phyloP scores from a whole-genome alignment of 1,140 invertebrate genomes.

The Battus philenor region DNA sequence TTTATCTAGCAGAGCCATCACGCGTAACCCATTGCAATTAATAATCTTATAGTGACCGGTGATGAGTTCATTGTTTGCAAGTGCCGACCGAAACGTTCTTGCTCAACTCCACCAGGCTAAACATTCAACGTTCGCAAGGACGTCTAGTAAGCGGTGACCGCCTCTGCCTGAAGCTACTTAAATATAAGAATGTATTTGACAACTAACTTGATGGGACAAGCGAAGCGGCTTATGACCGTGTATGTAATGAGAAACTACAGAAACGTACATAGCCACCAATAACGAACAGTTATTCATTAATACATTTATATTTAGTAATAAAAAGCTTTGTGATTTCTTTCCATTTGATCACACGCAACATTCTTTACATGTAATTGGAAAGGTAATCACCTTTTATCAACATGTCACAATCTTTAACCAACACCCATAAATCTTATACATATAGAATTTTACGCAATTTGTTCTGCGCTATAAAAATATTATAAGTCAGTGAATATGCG shows the following conservation, averaged over 20 bases:
- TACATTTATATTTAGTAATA: too few species aligned
- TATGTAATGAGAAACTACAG: background rate
- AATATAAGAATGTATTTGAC: constrained; percentile 23
- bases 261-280: too few species aligned
- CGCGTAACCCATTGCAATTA: constrained; percentile 45
- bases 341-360: too few species aligned
- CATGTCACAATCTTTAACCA: constrained; percentile 25
- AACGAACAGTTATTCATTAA: too few species aligned
- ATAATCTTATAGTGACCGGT: constrained; percentile 43
- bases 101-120: constrained; percentile 45
- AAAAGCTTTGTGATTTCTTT: too few species aligned
- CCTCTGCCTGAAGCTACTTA: constrained; percentile 26
- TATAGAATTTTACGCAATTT: constrained; percentile 22
- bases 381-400: too few species aligned
- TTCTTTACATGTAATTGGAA: too few species aligned
- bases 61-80: constrained; percentile 69
- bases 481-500: constrained; percentile 21
- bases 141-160: constrained; percentile 34
- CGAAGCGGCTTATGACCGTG: background rate
- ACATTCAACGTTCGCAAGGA: constrained; percentile 41
- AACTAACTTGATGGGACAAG: background rate
- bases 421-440: constrained; percentile 19
- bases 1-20: constrained; percentile 24
- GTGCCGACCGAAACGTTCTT: constrained; percentile 54
- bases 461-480: constrained; percentile 22